Evolutionary conservation across 2,797 vertebrate genomes (phyloP), one percentile per base, ranked within the genome.

Genomic region (Cossypha caffra): DNA sequence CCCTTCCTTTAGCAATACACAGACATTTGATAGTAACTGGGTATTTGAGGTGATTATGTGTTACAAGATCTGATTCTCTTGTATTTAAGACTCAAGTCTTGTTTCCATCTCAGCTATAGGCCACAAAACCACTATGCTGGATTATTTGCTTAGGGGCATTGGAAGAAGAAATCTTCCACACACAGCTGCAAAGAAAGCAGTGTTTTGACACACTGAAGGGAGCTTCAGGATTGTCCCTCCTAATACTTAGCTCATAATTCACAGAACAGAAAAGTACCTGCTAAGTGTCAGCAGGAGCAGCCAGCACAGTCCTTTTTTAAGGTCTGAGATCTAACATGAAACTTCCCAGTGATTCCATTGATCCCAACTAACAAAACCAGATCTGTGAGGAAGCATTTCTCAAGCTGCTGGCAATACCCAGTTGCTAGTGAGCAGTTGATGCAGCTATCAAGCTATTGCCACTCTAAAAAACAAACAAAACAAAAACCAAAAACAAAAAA

Each of bases 1-100:
- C 96, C 95, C 94, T 88, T 94, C 76, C 69, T 90, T 94, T 92
- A 94, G 95, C 75, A 91, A 64, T 55, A 90, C 55, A 85, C 18
- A 95, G 86, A 92, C 12, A 95, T 88, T 84, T 84, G 79, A 95
- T 84, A 90, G 71, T 55, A 78, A 93, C 73, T 51, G 66, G 84
- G 68, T 78, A 86, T 86, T 91, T 86, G 66, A 86, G 71, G 88
- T 90, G 88, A 95, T 96, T 86, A 93, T 84, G 31, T 84, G 69
- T 75, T 94, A 95, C 51, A 69, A 92, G 85, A 93, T 95, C 88
- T 75, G 37, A 91, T 95, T 87, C 33, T 82, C 48, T 47, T 77
- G 51, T 73, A 50, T n/a, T 85, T 79, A 74, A 88, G 31, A 43
- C 28, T 58, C 29, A 61, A 90, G 61, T 78, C 40, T 61, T 71